Conservation (phyloP, 2,888 invertebrate species). For the Macrosiphum euphorbiae region DNA sequence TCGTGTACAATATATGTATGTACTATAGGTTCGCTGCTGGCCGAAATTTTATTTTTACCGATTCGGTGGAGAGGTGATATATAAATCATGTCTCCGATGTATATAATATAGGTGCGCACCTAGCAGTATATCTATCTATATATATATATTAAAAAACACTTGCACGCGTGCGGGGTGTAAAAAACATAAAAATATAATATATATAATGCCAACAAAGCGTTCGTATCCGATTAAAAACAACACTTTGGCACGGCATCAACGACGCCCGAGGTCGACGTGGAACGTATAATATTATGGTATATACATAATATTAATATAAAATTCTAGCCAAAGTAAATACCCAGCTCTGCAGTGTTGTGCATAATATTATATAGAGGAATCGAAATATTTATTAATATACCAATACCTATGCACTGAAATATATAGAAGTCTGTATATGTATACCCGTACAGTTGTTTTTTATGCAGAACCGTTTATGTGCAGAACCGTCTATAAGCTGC, state of each 20-base stretch:
- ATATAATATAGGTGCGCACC: not conserved
- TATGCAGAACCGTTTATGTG: too few relatives aligned
- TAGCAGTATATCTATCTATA: not conserved
- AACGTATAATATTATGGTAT: not conserved
- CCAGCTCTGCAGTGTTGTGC: not conserved
- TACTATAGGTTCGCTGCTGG: not conserved
- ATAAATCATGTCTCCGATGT: not conserved
- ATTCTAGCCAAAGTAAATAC: not conserved
- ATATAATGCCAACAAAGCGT: not conserved
- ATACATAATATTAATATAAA: not conserved
- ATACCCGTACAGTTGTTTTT: too few relatives aligned
- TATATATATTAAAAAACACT: not conserved
- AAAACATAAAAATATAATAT: not conserved
- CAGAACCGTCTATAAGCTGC: too few relatives aligned
- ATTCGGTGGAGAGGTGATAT: not conserved
- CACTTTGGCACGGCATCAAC: slow-evolving; percentile 9
- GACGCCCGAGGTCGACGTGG: not conserved
- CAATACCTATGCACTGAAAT: too few relatives aligned
- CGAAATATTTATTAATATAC: not conserved
- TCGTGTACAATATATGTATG: not conserved
- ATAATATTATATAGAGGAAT: not conserved
- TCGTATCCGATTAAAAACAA: not conserved
- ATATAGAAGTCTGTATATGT: too few relatives aligned
- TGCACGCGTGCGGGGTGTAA: not conserved
- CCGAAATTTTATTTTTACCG: not conserved